phyloP scores from a whole-genome alignment of 2,113 vertebrate genomes.

The Willisornis vidua region DNA sequence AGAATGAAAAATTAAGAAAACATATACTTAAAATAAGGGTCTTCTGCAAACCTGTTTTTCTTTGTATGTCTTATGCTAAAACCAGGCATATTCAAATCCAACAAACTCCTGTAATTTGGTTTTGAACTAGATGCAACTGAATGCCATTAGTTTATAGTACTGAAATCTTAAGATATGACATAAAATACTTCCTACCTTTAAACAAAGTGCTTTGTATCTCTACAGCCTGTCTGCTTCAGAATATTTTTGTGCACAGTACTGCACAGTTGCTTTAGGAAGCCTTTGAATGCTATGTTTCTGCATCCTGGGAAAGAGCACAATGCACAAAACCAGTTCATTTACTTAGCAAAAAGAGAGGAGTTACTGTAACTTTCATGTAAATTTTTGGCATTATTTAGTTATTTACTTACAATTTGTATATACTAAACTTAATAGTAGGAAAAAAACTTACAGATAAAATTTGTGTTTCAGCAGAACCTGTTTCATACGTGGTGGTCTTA shows the following conservation, averaged over 20 bases:
- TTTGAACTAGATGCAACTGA: not conserved
- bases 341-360: not conserved
- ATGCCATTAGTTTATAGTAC: not conserved
- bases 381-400: not conserved
- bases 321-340: not conserved
- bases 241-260: not conserved
- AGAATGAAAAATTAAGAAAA: not conserved
- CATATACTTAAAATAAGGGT: not conserved
- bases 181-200: not conserved
- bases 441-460: not conserved
- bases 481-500: not conserved
- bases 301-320: not conserved
- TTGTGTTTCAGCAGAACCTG: not conserved
- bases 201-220: not conserved
- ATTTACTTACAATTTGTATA: not conserved
- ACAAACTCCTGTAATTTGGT: not conserved
- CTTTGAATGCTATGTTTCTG: not conserved
- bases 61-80: not conserved
- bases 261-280: not conserved
- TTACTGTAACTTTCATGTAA: not conserved
- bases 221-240: not conserved
- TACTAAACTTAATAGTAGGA: not conserved
- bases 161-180: fast-evolving
- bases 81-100: not conserved
- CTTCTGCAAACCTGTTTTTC: not conserved